These are phyloP conservation scores for Cettia cetti DNA, from an alignment of 2,113 vertebrate species.

Conservation along the genomic window DNA sequence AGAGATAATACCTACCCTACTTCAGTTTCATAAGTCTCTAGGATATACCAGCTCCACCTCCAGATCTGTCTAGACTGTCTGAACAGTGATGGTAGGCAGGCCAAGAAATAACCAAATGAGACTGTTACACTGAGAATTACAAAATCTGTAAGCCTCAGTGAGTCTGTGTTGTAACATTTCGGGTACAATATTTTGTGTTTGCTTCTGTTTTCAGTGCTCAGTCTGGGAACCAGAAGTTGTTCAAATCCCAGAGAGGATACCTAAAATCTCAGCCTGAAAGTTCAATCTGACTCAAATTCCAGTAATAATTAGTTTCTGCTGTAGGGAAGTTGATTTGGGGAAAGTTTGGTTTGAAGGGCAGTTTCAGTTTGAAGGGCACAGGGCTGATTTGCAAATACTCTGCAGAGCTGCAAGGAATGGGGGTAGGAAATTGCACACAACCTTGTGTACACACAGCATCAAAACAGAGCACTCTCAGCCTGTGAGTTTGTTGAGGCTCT, in stretches of 20 bases:
- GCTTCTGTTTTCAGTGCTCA: not conserved
- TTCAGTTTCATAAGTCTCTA: not conserved
- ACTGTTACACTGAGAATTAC: not conserved
- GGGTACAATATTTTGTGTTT: not conserved
- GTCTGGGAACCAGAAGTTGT: not conserved
- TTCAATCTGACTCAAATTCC: constrained; percentile 13
- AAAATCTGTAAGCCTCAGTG: not conserved
- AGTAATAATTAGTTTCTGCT: not conserved
- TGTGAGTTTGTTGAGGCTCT: not conserved
- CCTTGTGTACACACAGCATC: not conserved
- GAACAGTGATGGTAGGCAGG: not conserved
- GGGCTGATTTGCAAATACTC: not conserved
- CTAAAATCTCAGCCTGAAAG: constrained; percentile 16
- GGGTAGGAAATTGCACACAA: not conserved
- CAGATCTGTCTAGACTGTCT: not conserved
- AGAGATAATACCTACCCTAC: not conserved
- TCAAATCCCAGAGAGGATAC: not conserved
- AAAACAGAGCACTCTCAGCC: not conserved
- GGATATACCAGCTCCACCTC: not conserved
- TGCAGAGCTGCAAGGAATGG: not conserved
- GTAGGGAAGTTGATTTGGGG: not conserved
- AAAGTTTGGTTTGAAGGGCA: not conserved
- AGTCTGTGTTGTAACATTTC: not conserved
- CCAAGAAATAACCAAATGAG: not conserved
- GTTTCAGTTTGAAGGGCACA: constrained; percentile 2